Percentiles rank a stretch among this genome's conserved stretches.
Evolutionary conservation across 1,140 invertebrate genomes (phyloP).

Genomic region (Lordiphosa clarofinis): DNA sequence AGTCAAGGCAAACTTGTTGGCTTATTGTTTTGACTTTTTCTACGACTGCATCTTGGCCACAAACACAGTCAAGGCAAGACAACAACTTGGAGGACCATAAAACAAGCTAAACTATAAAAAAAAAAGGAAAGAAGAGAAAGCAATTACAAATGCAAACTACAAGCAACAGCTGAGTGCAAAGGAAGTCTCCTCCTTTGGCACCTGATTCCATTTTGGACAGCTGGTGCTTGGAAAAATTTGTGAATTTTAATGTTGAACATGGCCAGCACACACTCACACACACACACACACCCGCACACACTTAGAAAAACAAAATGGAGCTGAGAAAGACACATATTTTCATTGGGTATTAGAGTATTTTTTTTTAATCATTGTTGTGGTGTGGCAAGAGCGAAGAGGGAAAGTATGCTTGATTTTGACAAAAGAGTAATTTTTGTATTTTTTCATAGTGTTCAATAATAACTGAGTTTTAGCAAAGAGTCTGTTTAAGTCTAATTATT

Average conservation of each 20-base stretch:
- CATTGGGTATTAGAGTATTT: too few species aligned
- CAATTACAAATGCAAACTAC: conserved; percentile 74
- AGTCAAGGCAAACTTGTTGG: conserved; percentile 42
- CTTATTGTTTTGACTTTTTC: conserved; percentile 48
- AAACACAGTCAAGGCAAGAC: conserved; percentile 8
- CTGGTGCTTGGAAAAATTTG: conserved; percentile 12
- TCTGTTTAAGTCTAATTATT: too few species aligned
- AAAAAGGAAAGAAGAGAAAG: conserved; percentile 42
- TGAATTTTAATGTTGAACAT: conserved; percentile 13
- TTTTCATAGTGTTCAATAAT: too few species aligned
- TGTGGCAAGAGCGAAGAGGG: not conserved
- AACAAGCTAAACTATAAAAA: conserved; percentile 62
- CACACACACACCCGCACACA: conserved; percentile 2
- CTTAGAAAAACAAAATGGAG: too few species aligned
- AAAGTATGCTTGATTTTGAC: not conserved
- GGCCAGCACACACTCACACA: conserved; percentile 4
- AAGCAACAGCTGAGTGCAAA: conserved; percentile 53
- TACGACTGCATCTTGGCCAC: not conserved
- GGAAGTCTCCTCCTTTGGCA: conserved; percentile 6
- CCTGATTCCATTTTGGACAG: conserved; percentile 14
- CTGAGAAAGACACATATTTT: too few species aligned
- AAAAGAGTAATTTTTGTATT: too few species aligned
- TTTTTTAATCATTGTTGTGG: too few species aligned
- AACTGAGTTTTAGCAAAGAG: too few species aligned
- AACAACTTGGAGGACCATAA: conserved; percentile 62